Evolutionary conservation across 2,888 invertebrate species (phyloP).

Genomic region (Holacanthella duospinosa): DNA sequence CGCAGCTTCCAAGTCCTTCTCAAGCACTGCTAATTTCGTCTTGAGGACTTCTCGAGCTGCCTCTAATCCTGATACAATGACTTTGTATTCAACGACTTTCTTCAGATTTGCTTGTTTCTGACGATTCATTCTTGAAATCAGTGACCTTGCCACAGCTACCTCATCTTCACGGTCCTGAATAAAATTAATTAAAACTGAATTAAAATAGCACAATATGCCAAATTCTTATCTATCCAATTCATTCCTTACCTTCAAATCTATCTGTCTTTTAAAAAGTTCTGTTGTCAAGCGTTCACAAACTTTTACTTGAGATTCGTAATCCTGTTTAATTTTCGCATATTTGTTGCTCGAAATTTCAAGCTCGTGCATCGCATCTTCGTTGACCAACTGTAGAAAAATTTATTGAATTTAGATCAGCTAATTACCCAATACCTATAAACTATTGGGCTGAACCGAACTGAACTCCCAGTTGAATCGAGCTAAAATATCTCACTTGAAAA

Average conservation of each 20-base stretch:
- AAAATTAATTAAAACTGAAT: not conserved
- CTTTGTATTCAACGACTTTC: slow-evolving; percentile 20
- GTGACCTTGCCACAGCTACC: not conserved
- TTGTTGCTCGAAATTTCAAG: slow-evolving; percentile 20
- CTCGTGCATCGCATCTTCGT: slow-evolving; percentile 24
- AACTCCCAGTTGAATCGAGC: too few species aligned
- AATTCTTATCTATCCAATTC: not conserved
- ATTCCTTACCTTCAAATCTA: slow-evolving; percentile 25
- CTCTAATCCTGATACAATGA: slow-evolving; percentile 20
- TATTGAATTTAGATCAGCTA: too few species aligned
- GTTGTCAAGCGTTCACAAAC: slow-evolving; percentile 23
- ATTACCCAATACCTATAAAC: too few species aligned
- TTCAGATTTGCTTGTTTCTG: slow-evolving; percentile 12
- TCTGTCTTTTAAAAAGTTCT: slow-evolving; percentile 20
- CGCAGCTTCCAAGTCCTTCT: slow-evolving; percentile 29
- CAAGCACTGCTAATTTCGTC: slow-evolving; percentile 24
- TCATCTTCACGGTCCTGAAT: not conserved
- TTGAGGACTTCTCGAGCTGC: slow-evolving; percentile 27
- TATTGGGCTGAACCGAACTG: too few species aligned
- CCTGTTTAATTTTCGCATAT: slow-evolving; percentile 25
- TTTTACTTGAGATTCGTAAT: slow-evolving; percentile 26
- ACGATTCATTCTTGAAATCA: slow-evolving; percentile 7
- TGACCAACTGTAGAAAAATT: slow-evolving; percentile 15
- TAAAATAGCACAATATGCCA: not conserved
- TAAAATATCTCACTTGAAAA: too few species aligned